Evolutionary conservation across 2,797 vertebrate genomes (phyloP).

Genomic region (Galago senegalensis): DNA sequence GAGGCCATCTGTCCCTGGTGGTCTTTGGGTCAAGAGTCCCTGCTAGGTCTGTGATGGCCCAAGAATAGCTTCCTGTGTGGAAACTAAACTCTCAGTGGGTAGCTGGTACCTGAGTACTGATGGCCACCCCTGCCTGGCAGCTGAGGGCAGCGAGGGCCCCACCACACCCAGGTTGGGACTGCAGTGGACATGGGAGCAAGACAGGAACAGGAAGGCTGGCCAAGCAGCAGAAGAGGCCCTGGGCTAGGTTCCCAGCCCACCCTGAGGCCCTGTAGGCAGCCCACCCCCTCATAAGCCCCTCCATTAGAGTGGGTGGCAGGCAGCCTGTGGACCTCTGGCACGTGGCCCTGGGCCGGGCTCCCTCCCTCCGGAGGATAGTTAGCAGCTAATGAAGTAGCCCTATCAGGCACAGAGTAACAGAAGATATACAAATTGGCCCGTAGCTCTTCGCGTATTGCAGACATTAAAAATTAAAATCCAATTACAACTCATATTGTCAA

Average conservation of each 20-base stretch:
- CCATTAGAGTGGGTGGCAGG: conserved; percentile 53
- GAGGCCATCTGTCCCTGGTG: background rate
- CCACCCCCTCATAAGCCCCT: background rate
- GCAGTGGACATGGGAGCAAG: too few species aligned
- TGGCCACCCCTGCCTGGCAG: background rate
- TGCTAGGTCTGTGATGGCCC: background rate
- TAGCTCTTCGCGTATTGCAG: conserved; percentile 68
- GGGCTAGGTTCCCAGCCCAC: background rate
- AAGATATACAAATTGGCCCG: conserved; percentile 61
- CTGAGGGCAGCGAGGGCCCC: background rate
- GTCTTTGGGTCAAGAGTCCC: background rate
- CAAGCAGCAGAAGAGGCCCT: background rate
- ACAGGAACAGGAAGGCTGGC: background rate
- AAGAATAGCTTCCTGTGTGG: background rate
- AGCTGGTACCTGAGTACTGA: background rate
- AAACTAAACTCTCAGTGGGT: background rate
- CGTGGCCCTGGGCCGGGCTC: background rate
- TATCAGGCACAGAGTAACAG: conserved; percentile 53
- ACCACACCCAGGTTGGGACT: background rate
- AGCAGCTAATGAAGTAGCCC: conserved; percentile 57
- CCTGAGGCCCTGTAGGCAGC: background rate
- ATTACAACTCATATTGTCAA: conserved; percentile 80
- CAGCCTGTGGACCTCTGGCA: background rate
- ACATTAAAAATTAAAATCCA: conserved; percentile 87
- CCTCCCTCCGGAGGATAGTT: accelerated